phyloP scores from a whole-genome alignment of 2,113 vertebrate genomes.

The Pituophis catenifer region DNA sequence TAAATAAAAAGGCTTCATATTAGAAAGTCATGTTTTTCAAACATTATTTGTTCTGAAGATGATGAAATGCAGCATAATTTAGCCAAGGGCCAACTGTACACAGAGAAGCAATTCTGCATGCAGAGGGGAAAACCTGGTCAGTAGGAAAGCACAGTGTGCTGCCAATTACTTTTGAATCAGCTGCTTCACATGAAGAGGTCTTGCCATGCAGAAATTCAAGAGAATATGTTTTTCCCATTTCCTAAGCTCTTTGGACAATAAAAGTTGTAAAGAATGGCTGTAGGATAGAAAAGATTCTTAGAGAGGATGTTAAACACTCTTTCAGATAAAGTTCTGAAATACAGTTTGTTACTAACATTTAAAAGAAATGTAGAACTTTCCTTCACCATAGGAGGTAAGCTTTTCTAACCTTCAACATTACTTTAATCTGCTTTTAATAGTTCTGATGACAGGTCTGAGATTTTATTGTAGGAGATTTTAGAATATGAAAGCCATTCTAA shows the following conservation, averaged over 20 bases:
- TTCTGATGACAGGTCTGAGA: neutral
- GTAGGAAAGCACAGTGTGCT: neutral
- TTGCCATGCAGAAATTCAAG: neutral
- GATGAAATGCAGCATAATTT: rapidly evolving
- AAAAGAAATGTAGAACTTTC: neutral
- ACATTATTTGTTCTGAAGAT: neutral
- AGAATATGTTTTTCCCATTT: neutral
- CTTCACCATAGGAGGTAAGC: neutral
- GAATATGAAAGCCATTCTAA: neutral
- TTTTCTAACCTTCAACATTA: neutral
- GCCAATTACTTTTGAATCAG: conserved; percentile 6
- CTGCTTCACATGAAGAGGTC: neutral
- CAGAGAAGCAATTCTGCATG: neutral
- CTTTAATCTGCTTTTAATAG: neutral
- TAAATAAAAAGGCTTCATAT: neutral
- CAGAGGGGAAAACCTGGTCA: neutral
- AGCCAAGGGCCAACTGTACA: conserved; percentile 2
- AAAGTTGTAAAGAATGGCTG: neutral
- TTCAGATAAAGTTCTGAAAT: neutral
- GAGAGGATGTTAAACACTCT: neutral
- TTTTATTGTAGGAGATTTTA: neutral
- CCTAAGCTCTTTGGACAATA: neutral
- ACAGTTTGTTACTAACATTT: neutral
- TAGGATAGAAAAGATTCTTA: neutral
- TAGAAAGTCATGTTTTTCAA: neutral